Base-by-base conservation (phyloP, 2,797 vertebrate species). In the Chaetodon trifasciatus region DNA sequence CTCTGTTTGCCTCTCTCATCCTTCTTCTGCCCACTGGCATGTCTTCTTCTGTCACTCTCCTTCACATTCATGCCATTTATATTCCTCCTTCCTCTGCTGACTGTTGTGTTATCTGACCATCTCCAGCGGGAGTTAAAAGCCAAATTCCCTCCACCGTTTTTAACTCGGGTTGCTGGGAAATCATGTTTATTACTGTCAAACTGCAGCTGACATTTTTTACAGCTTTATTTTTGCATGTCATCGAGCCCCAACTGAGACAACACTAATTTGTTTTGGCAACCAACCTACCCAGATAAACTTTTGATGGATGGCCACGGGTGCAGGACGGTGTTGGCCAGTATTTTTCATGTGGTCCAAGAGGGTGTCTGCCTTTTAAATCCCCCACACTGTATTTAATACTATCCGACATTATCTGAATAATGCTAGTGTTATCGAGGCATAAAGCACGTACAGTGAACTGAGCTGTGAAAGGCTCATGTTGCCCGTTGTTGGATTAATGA, bases 291-390 rank as follows among this genome's bases (percentile, higher is more conserved):
- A 86, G 89, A 91, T 84, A 88, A 87, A 87, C 32, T 42, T 71
- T 44, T 90, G 91, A 92, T 79, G 75, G 90, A 91, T 74, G 80
- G 74, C 57, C 69, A 70, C 69, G n/a, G 42, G 64, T 88, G 83
- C 76, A 40, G 49, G 28, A 44, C 57, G 3, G 6, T 16, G 55
- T 23, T 55, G 52, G 47, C 47, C 64, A 6, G 47, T 39, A 23
- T 74, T 72, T 72, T 21, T 74, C 39, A 67, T 76, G 65, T 35
- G 62, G 13, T 78, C 50, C 17, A 50, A 65, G 39, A 74, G 66
- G 21, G 63, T 80, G 64, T 58, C 75, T 71, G 39, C 69, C 62
- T 42, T 58, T 64, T 67, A 70, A 78, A 72, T 40, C 55, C 17
- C 21, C 6, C 71, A 62, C 67, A 5, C 44, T 69, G 9, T 69